phyloP scores from a whole-genome alignment of 2,888 invertebrate species.

The Julus scanicus region DNA sequence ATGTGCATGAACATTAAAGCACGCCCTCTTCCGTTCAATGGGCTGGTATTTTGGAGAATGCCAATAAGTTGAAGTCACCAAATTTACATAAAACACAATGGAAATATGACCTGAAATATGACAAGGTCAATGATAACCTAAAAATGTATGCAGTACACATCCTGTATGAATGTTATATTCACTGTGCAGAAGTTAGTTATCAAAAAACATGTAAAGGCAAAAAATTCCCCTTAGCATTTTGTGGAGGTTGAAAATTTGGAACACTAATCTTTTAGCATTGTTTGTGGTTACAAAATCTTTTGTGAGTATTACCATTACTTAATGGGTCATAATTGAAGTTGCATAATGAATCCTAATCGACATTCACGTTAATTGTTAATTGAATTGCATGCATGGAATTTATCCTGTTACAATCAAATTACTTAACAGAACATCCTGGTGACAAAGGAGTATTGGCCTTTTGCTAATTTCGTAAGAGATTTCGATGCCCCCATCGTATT shows the following conservation, averaged over 20 bases:
- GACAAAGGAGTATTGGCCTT: background rate
- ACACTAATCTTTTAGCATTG: no score
- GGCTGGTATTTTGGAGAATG: background rate
- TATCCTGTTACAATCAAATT: background rate
- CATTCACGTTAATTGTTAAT: no score
- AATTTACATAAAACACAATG: constrained; percentile 22
- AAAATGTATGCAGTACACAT: background rate
- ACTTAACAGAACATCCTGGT: background rate
- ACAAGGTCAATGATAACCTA: background rate
- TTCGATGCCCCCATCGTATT: background rate
- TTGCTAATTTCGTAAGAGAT: background rate
- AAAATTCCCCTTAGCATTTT: no score
- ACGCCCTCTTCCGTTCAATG: background rate
- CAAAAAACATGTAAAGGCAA: no score
- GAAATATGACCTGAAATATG: constrained; percentile 8
- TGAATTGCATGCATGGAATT: no score
- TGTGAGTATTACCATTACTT: no score
- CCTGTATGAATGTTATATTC: background rate
- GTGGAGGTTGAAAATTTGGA: no score
- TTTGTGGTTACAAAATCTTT: no score
- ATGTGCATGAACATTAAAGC: background rate
- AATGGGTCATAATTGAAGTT: no score
- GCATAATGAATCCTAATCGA: no score
- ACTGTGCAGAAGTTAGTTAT: background rate
- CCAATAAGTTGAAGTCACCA: constrained; percentile 7